Evolutionary conservation across 2,888 invertebrate species (phyloP).

Genomic region (Cremastinae sp.): DNA sequence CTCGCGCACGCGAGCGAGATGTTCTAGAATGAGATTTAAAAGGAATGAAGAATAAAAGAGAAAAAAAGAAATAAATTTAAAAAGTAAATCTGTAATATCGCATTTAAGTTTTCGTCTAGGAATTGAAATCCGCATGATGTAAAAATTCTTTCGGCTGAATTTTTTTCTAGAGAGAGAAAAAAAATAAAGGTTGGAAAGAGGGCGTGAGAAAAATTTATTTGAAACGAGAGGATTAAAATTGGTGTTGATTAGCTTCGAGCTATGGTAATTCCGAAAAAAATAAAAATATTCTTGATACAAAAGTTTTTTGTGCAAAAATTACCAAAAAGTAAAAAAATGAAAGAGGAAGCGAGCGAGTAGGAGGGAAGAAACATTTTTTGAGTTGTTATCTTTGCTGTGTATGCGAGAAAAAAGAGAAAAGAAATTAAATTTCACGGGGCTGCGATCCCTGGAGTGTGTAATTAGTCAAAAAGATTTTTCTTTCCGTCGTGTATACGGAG

Average conservation of each 20-base stretch:
- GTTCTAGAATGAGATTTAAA: constrained; percentile 26
- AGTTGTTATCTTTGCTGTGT: constrained; percentile 61
- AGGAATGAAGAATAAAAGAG: constrained; percentile 41
- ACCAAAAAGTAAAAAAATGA: constrained; percentile 63
- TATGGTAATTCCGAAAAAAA: constrained; percentile 66
- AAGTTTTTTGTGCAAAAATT: constrained; percentile 75
- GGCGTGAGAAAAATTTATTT: constrained; percentile 30
- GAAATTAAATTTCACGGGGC: constrained; percentile 37
- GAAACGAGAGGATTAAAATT: constrained; percentile 58
- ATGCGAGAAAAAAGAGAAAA: constrained; percentile 51
- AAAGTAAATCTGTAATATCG: constrained; percentile 51
- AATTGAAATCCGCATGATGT: constrained; percentile 58
- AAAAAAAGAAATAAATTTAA: constrained; percentile 32
- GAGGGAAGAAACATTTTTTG: constrained; percentile 60
- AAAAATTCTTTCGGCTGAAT: constrained; percentile 43
- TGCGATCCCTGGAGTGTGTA: constrained; percentile 72
- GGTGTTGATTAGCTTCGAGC: constrained; percentile 63
- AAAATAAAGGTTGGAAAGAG: constrained; percentile 8
- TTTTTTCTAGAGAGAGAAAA: constrained; percentile 14
- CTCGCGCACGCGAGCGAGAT: constrained; percentile 44
- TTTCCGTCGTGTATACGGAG: constrained; percentile 60
- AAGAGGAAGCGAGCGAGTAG: constrained; percentile 41
- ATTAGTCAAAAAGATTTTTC: constrained; percentile 66
- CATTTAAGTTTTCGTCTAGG: constrained; percentile 57
- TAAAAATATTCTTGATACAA: constrained; percentile 79